Evolutionary conservation across 2,797 vertebrate genomes (phyloP), one percentile per base, ranked within the genome.

Genomic region (Cygnus olor): DNA sequence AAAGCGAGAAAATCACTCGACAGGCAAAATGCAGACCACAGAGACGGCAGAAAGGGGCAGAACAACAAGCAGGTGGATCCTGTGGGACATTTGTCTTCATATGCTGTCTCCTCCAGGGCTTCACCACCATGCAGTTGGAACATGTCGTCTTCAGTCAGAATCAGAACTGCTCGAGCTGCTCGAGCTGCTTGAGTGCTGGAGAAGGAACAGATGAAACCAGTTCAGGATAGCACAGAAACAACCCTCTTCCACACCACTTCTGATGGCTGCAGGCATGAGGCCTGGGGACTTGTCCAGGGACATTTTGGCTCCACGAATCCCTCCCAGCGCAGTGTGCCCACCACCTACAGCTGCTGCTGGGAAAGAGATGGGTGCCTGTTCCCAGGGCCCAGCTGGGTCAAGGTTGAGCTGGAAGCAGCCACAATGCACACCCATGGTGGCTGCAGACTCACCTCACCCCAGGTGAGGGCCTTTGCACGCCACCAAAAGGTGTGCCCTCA

Each of bases 111-210:
- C 60, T 53, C 34, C 45, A 5, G 38, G 28, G 7, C 14, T 77
- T 78, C 49, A 27, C 7, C 0, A 0, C 4, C 0, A 0, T 34
- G 27, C 2, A 0, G 32, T 38, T 30, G 30, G 53, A 63, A 85
- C 24, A 5, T 7, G n/a, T 40, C 24, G 17, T 38, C 11, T 42
- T 96, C 78, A 95, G 76, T 92, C 94, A 18, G 86, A 96, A 87
- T 96, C 89, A 9, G 93, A 95, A 18, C 92, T 92, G 78, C 85
- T 61, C 3, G 95, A 94, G 65, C 95, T 49, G 25, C 81, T 64
- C 7, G 88, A 95, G 56, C 80, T 80, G 40, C 68, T 15, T 13
- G 58, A 80, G 34, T 58, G 85, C 96, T 97, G 83, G 38, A 64
- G 66, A 61, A 61, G 21, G 19, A 44, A 53, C 45, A 77, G 34